These are phyloP conservation scores for Xylota sylvarum DNA, from an alignment of 2,888 invertebrate genomes.

Conservation along the genomic window DNA sequence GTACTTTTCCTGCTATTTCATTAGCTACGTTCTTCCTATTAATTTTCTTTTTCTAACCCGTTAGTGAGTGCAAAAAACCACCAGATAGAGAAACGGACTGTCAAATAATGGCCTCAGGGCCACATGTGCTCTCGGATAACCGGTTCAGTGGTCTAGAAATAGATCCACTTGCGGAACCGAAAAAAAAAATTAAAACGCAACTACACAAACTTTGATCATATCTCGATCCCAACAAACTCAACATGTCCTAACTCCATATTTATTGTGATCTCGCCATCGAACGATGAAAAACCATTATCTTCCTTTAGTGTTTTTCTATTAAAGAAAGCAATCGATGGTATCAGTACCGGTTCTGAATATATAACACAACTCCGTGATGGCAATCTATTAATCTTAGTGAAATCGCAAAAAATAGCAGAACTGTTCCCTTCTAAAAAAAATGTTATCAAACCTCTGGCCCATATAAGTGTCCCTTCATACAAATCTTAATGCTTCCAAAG, in stretches of 20 bases:
- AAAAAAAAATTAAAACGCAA: constrained; percentile 6
- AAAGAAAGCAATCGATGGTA: too few relatives aligned
- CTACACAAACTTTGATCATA: background rate
- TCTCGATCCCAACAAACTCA: background rate
- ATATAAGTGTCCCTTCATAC: constrained; percentile 11
- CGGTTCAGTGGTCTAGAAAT: constrained; percentile 11
- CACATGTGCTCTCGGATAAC: background rate
- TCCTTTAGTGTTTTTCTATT: constrained; percentile 15
- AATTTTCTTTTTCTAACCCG: background rate
- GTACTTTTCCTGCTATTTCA: background rate
- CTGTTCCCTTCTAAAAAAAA: constrained; percentile 3
- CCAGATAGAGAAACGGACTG: background rate
- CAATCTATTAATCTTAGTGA: background rate
- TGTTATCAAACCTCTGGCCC: constrained; percentile 13
- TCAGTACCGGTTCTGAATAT: constrained; percentile 5
- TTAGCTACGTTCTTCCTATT: background rate
- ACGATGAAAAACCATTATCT: background rate
- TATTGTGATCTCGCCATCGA: background rate
- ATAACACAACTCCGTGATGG: constrained; percentile 20
- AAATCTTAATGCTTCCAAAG: too few relatives aligned
- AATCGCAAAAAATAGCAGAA: constrained; percentile 8
- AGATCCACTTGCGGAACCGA: constrained; percentile 3
- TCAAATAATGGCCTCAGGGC: constrained; percentile 11
- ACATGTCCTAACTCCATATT: background rate
- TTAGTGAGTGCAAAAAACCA: constrained; percentile 1